Conservation (phyloP, 1,140 invertebrate species). For the Sminthurinus signatus region DNA sequence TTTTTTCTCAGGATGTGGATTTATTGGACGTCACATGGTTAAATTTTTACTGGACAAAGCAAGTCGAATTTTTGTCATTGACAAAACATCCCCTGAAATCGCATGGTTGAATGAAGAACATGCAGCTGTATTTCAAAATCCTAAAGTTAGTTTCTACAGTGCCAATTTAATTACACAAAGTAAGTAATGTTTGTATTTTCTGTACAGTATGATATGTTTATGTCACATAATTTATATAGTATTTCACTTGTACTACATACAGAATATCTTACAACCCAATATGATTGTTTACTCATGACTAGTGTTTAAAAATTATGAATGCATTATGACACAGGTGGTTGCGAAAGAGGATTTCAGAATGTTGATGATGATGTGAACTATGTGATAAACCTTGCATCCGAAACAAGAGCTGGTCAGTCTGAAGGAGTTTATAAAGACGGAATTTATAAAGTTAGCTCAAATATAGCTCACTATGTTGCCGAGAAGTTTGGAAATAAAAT, state of each 20-base stretch:
- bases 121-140: slow-evolving; percentile 56
- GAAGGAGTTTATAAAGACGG: slow-evolving; percentile 85
- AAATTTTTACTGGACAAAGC: slow-evolving; percentile 71
- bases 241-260: too few relatives aligned
- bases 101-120: slow-evolving; percentile 77
- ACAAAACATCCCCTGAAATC: slow-evolving; percentile 86
- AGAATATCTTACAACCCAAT: too few relatives aligned
- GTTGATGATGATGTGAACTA: slow-evolving; percentile 60
- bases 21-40: slow-evolving; percentile 81
- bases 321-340: slow-evolving; percentile 55
- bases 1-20: slow-evolving; percentile 68
- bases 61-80: slow-evolving; percentile 69
- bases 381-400: slow-evolving; percentile 82
- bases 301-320: background rate
- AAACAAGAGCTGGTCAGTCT: slow-evolving; percentile 78
- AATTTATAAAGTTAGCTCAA: slow-evolving; percentile 69
- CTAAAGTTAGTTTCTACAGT: slow-evolving; percentile 79
- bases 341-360: slow-evolving; percentile 63
- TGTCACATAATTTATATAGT: too few relatives aligned
- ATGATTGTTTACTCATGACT: too few relatives aligned
- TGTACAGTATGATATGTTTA: too few relatives aligned
- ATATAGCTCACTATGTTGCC: slow-evolving; percentile 60
- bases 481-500: slow-evolving; percentile 44
- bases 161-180: slow-evolving; percentile 82
- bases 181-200: slow-evolving; percentile 49